Evolutionary conservation across 2,888 invertebrate species (phyloP).

Genomic region (Zootermopsis nevadensis): DNA sequence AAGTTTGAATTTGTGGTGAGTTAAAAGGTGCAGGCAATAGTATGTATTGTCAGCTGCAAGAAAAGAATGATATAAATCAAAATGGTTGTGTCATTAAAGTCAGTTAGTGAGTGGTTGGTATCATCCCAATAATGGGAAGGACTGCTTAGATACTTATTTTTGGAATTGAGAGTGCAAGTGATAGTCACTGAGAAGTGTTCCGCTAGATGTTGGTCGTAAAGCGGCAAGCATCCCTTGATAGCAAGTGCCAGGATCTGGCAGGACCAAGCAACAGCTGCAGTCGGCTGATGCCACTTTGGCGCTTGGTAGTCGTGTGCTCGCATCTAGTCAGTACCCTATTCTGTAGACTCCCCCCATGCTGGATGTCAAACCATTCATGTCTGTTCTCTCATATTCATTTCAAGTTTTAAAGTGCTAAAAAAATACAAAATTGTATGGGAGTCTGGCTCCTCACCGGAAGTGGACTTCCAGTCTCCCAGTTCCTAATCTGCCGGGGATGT

Average conservation of each 20-base stretch:
- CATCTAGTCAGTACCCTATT: slow-evolving; percentile 58
- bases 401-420: slow-evolving; percentile 51
- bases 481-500: slow-evolving; percentile 64
- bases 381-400: slow-evolving; percentile 53
- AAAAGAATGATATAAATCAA: slow-evolving; percentile 22
- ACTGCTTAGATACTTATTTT: slow-evolving; percentile 61
- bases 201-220: not conserved
- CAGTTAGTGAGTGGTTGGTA: slow-evolving; percentile 52
- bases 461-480: slow-evolving; percentile 54
- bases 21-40: not conserved
- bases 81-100: slow-evolving; percentile 15
- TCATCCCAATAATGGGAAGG: slow-evolving; percentile 55
- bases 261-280: slow-evolving; percentile 36
- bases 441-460: slow-evolving; percentile 57
- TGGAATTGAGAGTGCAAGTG: slow-evolving; percentile 37
- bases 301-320: slow-evolving; percentile 60
- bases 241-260: slow-evolving; percentile 52
- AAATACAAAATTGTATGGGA: slow-evolving; percentile 57
- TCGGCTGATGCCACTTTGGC: slow-evolving; percentile 51
- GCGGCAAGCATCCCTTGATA: slow-evolving; percentile 47
- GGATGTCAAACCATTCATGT: slow-evolving; percentile 57
- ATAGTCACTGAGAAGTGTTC: slow-evolving; percentile 29
- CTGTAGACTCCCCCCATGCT: slow-evolving; percentile 58
- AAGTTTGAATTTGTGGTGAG: not conserved
- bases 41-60: not conserved